A percentile compares a stretch with the other conserved stretches of the same genome.
These are phyloP conservation scores for Vulpes vulpes DNA, from an alignment of 2,113 vertebrate species.

Conservation along the genomic window DNA sequence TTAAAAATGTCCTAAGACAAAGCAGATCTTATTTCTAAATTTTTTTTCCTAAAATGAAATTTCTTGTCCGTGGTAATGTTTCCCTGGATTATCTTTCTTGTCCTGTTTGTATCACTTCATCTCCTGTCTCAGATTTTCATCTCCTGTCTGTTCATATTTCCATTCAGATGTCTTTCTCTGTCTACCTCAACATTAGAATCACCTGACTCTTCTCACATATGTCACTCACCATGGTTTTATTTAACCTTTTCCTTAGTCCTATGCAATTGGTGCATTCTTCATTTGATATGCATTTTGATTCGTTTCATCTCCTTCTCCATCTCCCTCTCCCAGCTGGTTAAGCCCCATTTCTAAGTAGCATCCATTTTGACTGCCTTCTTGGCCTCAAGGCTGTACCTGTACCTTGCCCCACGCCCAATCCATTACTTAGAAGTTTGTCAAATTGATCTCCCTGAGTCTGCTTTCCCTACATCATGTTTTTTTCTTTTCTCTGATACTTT, in stretches of 20 bases:
- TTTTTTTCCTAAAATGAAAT: background rate
- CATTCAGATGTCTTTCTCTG: background rate
- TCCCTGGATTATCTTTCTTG: background rate
- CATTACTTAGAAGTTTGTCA: background rate
- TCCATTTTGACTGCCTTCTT: background rate
- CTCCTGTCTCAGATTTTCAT: background rate
- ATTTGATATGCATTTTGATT: background rate
- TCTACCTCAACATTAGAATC: background rate
- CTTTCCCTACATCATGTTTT: slow-evolving; percentile 4
- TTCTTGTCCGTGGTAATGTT: background rate
- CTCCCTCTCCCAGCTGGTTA: background rate
- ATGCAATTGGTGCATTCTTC: background rate
- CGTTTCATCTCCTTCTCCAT: background rate
- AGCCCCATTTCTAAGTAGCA: background rate
- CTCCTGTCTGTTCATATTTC: background rate
- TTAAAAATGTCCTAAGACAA: background rate
- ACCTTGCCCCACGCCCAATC: background rate
- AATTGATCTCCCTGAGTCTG: background rate
- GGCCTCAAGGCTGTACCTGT: background rate
- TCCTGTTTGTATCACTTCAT: background rate
- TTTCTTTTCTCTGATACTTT: slow-evolving; percentile 40
- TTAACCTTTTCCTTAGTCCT: background rate
- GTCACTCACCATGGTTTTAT: background rate
- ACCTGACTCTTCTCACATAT: background rate
- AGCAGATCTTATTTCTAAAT: slow-evolving; percentile 11